These are phyloP conservation scores for Xiphophorus couchianus DNA, from an alignment of 2,113 vertebrate species.

Conservation along the genomic window DNA sequence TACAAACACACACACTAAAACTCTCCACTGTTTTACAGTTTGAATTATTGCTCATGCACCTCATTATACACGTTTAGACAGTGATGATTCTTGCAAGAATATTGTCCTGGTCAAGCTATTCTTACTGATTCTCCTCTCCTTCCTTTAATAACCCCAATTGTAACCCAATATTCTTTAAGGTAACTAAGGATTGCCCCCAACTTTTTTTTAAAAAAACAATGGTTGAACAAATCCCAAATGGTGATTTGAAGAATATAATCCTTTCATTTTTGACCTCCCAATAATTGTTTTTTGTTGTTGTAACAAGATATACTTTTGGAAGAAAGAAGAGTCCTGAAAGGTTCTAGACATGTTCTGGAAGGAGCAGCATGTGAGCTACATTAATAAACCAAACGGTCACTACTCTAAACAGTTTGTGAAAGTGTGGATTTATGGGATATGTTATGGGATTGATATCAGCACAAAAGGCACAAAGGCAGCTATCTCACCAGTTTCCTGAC, in stretches of 20 bases:
- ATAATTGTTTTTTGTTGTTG: neutral
- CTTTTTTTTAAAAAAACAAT: neutral
- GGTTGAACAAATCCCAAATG: neutral
- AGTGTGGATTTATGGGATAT: neutral
- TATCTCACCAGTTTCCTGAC: neutral
- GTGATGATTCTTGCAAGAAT: neutral
- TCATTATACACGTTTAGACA: neutral
- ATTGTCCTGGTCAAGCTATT: neutral
- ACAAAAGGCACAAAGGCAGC: neutral
- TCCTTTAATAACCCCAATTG: too few relatives aligned
- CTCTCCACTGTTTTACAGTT: neutral
- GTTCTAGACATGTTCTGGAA: too few relatives aligned
- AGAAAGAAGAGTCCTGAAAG: too few relatives aligned
- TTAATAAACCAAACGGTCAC: too few relatives aligned
- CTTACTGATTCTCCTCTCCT: neutral
- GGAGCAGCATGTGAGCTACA: too few relatives aligned
- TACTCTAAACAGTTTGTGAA: too few relatives aligned
- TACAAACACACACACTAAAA: conserved; percentile 2
- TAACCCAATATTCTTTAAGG: neutral
- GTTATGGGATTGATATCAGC: neutral
- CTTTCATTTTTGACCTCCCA: neutral
- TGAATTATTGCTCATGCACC: neutral
- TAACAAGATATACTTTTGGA: too few relatives aligned
- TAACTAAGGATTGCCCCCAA: neutral
- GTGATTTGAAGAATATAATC: neutral